Conservation (phyloP, 1,140 invertebrate genomes). For the silkworm (Bombyx mori) region ASM3026992v2 NC_085109.1:7308001-7308500, state of each 20-base stretch:
- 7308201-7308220: conserved; percentile 85
- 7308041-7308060: no score
- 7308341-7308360: conserved; percentile 89
- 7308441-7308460: conserved; percentile 25
- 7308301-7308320: conserved; percentile 90
- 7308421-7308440: conserved; percentile 81
- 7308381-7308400: conserved; percentile 82
- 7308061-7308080: no score
- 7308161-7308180: background rate
- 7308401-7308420: conserved; percentile 86
- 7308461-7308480: conserved; percentile 60
- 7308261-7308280: conserved; percentile 89
- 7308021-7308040: no score
- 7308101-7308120: no score
- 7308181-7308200: conserved; percentile 81
- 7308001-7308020: no score
- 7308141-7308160: no score
- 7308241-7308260: conserved; percentile 90
- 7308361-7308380: conserved; percentile 85
- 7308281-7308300: conserved; percentile 93
- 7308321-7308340: conserved; percentile 87
- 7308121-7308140: no score
- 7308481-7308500: conserved; percentile 39
- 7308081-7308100: no score
- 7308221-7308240: conserved; percentile 86